Evolutionary conservation across 2,797 vertebrate genomes (phyloP), one percentile per base, ranked within the genome.

Genomic region (Micromesistius poutassou): DNA sequence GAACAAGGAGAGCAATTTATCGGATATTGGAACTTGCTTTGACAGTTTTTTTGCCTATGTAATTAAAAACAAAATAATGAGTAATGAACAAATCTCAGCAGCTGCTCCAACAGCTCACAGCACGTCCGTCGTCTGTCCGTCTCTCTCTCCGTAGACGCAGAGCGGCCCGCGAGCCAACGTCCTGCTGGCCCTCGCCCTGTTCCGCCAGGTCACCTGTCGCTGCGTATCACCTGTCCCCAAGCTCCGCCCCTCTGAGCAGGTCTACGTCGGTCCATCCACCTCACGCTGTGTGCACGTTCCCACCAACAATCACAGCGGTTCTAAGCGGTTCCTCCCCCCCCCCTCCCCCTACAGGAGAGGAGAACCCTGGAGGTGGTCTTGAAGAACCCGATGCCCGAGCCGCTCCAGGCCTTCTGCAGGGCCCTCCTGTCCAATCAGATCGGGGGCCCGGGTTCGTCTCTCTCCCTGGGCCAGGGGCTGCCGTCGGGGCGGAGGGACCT

Each of bases 131-230:
- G 33, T 25, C n/a, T 75, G 30, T n/a, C 33, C 33, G 5, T 6
- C 33, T 35, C 6, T 13, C 13, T 80, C 75, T 75, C 9, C 22
- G n/a, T 36, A 92, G 84, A 87, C 89, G 84, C 77, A 83, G 74
- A 36, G 46, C 30, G 75, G 62, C 0, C 79, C 83, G 12, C 74
- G 73, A 76, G 80, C 78, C 30, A 72, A 33, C 5, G 62, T 88
- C 22, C 74, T 87, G 12, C 77, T 94, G 71, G 84, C 85, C 7
- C 81, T 94, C 77, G 92, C 91, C 5, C 5, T 94, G 74, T 94
- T 91, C 77, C 91, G 91, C 81, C 88, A 89, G 72, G 79, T 94
- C 81, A 93, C 92, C 75, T 90, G 88, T 77, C 78, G 79, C 40
- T 86, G 87, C 42, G 83, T 12, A n/a, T 90, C 80, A 25, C 8